Conservation (phyloP, 1,140 invertebrate species). For the Tribolium madens region DNA sequence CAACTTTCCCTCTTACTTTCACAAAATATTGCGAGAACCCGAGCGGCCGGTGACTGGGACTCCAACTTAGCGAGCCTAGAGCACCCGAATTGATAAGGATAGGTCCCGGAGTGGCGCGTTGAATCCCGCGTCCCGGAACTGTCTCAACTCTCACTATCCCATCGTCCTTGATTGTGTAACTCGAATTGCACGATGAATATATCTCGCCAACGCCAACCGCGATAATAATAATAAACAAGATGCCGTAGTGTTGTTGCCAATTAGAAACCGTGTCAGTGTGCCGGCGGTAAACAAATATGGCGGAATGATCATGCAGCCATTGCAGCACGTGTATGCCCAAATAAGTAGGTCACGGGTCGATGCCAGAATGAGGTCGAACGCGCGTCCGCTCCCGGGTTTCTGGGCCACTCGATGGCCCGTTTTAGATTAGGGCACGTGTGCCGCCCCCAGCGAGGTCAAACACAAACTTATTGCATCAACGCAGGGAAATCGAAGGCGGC, state of each 20-base stretch:
- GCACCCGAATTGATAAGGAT: not conserved
- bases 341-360: slow-evolving; percentile 65
- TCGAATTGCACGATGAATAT: slow-evolving; percentile 14
- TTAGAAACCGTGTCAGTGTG: slow-evolving; percentile 40
- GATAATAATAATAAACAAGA: slow-evolving; percentile 6
- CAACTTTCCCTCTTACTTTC: slow-evolving; percentile 53
- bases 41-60: not conserved
- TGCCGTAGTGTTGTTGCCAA: slow-evolving; percentile 12
- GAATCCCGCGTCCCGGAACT: not conserved
- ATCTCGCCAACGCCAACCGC: slow-evolving; percentile 6
- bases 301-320: not conserved
- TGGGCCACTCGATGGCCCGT: slow-evolving; percentile 60
- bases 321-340: slow-evolving; percentile 59
- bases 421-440: slow-evolving; percentile 40
- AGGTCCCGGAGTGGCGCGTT: not conserved
- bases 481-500: not conserved
- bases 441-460: not conserved
- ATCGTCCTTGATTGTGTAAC: not conserved
- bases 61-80: too few species aligned
- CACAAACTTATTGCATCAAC: too few species aligned
- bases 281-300: slow-evolving; percentile 41
- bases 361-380: slow-evolving; percentile 63
- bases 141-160: not conserved
- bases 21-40: slow-evolving; percentile 32
- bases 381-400: slow-evolving; percentile 61